phyloP scores from a whole-genome alignment of 2,797 vertebrate species.

The Taenioides sp. region DNA sequence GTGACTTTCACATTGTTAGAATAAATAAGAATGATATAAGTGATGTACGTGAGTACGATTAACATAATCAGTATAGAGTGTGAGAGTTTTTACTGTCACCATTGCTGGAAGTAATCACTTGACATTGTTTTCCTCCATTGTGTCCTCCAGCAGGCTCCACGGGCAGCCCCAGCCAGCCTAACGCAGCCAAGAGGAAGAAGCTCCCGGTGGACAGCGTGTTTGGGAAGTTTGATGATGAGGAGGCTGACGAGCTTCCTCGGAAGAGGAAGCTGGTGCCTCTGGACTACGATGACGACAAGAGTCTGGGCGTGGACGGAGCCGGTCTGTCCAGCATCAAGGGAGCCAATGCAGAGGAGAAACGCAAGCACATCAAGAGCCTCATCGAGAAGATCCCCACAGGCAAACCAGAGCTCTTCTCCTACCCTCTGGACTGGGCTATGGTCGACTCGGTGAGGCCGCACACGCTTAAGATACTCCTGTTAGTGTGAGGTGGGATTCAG shows the following conservation, averaged over 20 bases:
- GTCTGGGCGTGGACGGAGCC: constrained; percentile 69
- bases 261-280: constrained; percentile 96
- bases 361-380: constrained; percentile 97
- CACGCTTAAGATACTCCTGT: neutral
- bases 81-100: neutral
- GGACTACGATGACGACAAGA: constrained; percentile 97
- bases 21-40: too few species aligned
- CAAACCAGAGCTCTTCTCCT: constrained; percentile 96
- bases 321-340: constrained; percentile 83
- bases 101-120: neutral
- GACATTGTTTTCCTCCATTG: neutral
- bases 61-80: too few species aligned
- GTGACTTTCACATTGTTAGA: too few species aligned
- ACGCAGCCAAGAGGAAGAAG: constrained; percentile 92
- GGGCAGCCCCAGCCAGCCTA: constrained; percentile 93
- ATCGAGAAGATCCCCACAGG: constrained; percentile 98
- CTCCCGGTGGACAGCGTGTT: constrained; percentile 98
- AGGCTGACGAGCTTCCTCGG: constrained; percentile 91
- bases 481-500: too few species aligned
- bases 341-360: constrained; percentile 94
- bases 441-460: constrained; percentile 76
- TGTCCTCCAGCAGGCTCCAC: constrained; percentile 78
- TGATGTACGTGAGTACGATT: too few species aligned
- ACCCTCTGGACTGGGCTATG: constrained; percentile 91
- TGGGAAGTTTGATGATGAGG: constrained; percentile 96